Evolutionary conservation across 2,113 vertebrate genomes (phyloP).

Genomic region (Apteryx owenii): DNA sequence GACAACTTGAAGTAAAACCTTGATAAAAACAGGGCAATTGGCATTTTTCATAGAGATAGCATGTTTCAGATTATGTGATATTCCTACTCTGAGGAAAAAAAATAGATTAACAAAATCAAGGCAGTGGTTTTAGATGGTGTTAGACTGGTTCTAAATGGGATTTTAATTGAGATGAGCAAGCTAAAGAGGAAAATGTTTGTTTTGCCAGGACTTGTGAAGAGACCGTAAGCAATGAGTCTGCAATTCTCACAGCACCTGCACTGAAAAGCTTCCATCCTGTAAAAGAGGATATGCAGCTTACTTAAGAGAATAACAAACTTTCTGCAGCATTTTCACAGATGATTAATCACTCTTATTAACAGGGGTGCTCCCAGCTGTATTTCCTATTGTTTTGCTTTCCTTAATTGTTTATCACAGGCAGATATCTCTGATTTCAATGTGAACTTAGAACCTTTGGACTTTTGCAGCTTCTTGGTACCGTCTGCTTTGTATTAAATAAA

Average conservation of each 20-base stretch:
- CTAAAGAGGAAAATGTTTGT: not conserved
- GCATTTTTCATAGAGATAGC: not conserved
- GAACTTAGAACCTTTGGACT: not conserved
- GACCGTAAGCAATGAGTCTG: not conserved
- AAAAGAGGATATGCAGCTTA: not conserved
- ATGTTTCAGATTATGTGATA: not conserved
- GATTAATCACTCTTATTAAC: conserved; percentile 10
- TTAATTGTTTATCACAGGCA: conserved; percentile 28
- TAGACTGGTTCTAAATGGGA: not conserved
- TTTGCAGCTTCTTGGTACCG: not conserved
- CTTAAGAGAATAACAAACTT: not conserved
- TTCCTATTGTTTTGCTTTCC: conserved; percentile 20
- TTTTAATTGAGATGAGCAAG: not conserved
- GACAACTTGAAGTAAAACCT: not conserved
- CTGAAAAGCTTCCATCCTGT: not conserved
- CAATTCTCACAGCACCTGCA: not conserved
- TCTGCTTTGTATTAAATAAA: not conserved
- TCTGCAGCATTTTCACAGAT: conserved; percentile 1
- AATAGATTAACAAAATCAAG: not conserved
- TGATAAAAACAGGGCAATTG: not conserved
- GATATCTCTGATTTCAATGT: not conserved
- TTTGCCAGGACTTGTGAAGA: not conserved
- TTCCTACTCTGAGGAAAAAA: not conserved
- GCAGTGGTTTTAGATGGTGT: not conserved
- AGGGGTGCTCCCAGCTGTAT: not conserved